phyloP scores from a whole-genome alignment of 2,888 invertebrate genomes.

The Campoplex capitator region DNA sequence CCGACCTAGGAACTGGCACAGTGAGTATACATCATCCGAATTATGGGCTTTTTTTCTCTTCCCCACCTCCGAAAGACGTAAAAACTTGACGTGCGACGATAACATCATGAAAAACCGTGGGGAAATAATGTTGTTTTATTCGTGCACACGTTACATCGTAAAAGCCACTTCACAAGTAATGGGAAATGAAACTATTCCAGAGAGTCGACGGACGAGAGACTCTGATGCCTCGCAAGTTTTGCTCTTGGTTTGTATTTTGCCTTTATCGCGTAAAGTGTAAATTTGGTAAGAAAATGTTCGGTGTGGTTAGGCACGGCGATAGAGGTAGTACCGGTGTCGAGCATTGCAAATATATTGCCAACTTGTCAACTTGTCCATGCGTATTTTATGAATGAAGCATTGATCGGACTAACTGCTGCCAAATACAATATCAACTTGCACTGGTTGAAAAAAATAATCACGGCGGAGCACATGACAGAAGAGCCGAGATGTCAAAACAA shows the following conservation, averaged over 20 bases:
- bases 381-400: background rate
- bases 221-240: background rate
- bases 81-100: conserved; percentile 7
- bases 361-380: background rate
- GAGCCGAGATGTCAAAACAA: background rate
- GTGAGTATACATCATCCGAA: conserved; percentile 83
- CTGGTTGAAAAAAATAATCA: background rate
- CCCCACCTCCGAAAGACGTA: background rate
- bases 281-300: background rate
- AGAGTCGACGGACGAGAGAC: background rate
- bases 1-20: conserved; percentile 88
- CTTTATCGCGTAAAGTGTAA: background rate
- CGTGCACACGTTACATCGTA: conserved; percentile 7
- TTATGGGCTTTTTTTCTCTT: background rate
- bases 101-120: conserved; percentile 5
- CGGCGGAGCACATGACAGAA: background rate
- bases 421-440: background rate
- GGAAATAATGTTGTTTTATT: conserved; percentile 13
- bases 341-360: background rate
- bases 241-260: background rate
- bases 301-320: background rate
- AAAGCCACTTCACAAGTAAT: conserved; percentile 6
- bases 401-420: background rate
- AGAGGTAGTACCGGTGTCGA: background rate
- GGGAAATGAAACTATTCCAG: conserved; percentile 10